Conservation (phyloP, 2,797 vertebrate species). For the Odontamblyopus lacepedii region DNA sequence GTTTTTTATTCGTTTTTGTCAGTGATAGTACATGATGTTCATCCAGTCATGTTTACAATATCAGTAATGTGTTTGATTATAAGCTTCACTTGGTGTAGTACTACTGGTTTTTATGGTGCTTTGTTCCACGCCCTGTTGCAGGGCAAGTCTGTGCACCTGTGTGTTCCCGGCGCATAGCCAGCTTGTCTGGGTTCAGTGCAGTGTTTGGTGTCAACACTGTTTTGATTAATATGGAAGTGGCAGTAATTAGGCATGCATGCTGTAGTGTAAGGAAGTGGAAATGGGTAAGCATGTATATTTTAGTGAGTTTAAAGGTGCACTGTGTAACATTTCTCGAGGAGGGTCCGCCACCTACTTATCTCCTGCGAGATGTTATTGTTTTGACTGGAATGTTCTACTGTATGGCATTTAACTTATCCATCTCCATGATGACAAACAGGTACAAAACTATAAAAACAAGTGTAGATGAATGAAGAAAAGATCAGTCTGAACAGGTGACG, state of each 20-base stretch:
- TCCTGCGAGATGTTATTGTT: no score
- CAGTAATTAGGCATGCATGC: neutral
- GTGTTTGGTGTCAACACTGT: neutral
- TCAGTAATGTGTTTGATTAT: neutral
- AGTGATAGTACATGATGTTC: neutral
- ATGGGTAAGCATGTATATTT: no score
- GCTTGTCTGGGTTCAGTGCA: slow-evolving; percentile 2
- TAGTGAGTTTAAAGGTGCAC: no score
- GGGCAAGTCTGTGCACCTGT: slow-evolving; percentile 41
- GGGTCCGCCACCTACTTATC: no score
- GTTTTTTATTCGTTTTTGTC: neutral
- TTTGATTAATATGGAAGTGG: slow-evolving; percentile 4
- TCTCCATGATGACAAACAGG: no score
- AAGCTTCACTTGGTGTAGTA: neutral
- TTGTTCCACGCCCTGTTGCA: slow-evolving; percentile 4
- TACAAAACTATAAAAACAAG: no score
- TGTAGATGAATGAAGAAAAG: no score
- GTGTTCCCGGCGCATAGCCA: slow-evolving; percentile 27
- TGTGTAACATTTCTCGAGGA: no score
- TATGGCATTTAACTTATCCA: no score
- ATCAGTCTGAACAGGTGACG: no score
- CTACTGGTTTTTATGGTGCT: slow-evolving; percentile 3
- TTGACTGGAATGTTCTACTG: no score
- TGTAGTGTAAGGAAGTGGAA: neutral
- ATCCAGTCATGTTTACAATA: neutral